A percentile compares a stretch with the other conserved stretches of the same genome.
Evolutionary conservation across 2,113 vertebrate species (phyloP).

Genomic region (Gnathonemus longibarbis): DNA sequence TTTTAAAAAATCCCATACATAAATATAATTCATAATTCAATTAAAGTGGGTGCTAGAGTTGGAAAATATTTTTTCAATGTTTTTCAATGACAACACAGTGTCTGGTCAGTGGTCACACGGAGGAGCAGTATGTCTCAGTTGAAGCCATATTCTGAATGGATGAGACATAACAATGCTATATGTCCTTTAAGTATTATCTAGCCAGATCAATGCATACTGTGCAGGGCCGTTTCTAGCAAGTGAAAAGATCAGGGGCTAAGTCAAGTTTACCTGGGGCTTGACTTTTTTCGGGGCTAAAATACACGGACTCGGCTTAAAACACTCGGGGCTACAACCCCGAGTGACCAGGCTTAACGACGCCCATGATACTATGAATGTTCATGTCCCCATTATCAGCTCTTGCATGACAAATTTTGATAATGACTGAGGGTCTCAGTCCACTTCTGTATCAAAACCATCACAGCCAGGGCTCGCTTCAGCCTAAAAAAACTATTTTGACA

Average conservation of each 20-base stretch:
- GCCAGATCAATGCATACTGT: neutral
- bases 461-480: neutral
- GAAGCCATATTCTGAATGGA: neutral
- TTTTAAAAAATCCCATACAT: neutral
- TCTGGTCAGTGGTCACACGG: neutral
- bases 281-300: too few species aligned
- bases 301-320: too few species aligned
- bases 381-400: neutral
- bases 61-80: neutral
- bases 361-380: neutral
- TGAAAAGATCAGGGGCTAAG: too few species aligned
- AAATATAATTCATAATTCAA: neutral
- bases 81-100: neutral
- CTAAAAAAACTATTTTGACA: neutral
- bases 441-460: neutral
- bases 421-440: neutral
- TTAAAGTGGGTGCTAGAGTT: neutral
- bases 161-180: neutral
- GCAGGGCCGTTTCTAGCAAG: too few species aligned
- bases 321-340: too few species aligned
- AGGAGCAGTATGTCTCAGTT: neutral
- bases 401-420: neutral
- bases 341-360: too few species aligned
- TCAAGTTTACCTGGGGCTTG: too few species aligned
- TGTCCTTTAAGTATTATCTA: neutral